A percentile compares a stretch with the other conserved stretches of the same genome.
Evolutionary conservation across 2,113 vertebrate species (phyloP).

Genomic region (Channa argus): DNA sequence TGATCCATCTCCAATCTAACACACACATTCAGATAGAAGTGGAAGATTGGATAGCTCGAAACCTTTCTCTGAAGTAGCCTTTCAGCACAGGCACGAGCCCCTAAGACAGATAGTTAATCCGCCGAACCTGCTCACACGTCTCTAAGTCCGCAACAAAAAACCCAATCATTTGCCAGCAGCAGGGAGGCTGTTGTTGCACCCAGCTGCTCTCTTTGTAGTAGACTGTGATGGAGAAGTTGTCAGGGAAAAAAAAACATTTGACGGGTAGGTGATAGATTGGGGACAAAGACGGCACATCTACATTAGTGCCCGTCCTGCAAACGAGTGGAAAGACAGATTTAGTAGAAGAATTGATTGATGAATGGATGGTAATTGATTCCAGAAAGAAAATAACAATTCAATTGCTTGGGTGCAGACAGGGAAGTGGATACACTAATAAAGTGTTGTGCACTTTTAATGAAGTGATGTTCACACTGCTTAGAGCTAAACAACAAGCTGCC

Average conservation of each 20-base stretch:
- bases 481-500: too few relatives aligned
- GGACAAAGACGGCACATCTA: neutral
- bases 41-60: too few relatives aligned
- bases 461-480: neutral
- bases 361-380: neutral
- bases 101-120: slow-evolving; percentile 13
- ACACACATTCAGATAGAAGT: too few relatives aligned
- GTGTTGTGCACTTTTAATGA: neutral
- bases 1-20: neutral
- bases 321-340: too few relatives aligned
- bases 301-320: too few relatives aligned
- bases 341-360: neutral
- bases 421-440: neutral
- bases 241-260: neutral
- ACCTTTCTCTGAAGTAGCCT: neutral
- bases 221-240: neutral
- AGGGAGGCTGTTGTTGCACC: neutral
- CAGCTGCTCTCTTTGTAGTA: neutral
- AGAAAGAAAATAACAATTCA: neutral
- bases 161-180: neutral
- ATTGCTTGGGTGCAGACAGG: neutral
- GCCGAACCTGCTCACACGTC: neutral
- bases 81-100: neutral
- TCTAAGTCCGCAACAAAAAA: slow-evolving; percentile 14
- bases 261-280: neutral